Percentiles rank a stretch among this genome's conserved stretches.
Conservation (phyloP, 23 tunicate genomes). For the Clavelina lepadiformis region DNA sequence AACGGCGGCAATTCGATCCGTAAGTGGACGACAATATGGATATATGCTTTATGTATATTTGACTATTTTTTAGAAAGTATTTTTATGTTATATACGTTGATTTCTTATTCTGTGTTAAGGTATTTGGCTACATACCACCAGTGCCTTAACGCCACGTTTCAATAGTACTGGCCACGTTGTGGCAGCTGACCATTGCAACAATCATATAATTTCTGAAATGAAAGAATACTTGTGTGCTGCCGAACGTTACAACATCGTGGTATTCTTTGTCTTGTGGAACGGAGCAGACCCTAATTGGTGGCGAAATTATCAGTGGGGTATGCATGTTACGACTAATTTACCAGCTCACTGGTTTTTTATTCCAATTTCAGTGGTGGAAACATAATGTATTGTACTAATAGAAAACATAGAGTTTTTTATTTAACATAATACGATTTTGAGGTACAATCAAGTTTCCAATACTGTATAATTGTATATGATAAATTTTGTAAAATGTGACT, state of each 20-base stretch:
- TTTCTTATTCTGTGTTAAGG: slow-evolving; percentile 1
- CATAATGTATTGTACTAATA: too few relatives aligned
- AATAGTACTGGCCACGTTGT: not conserved
- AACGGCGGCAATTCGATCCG: slow-evolving; percentile 14
- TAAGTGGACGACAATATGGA: not conserved
- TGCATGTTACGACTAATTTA: too few relatives aligned
- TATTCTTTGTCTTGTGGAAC: slow-evolving; percentile 19
- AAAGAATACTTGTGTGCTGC: slow-evolving; percentile 8
- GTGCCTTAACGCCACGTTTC: not conserved
- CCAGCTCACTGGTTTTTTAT: too few relatives aligned
- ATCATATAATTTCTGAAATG: slow-evolving; percentile 2
- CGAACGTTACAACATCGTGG: not conserved
- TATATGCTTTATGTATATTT: not conserved
- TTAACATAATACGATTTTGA: too few relatives aligned
- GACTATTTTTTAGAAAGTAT: not conserved
- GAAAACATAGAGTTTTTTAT: too few relatives aligned
- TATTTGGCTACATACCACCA: slow-evolving; percentile 1
- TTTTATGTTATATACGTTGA: not conserved
- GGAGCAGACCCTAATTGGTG: too few relatives aligned
- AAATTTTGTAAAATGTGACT: too few relatives aligned
- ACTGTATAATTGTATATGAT: too few relatives aligned
- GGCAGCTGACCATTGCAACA: not conserved
- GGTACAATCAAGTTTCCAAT: too few relatives aligned
- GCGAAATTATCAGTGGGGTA: not conserved
- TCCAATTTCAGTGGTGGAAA: too few relatives aligned